Base-by-base conservation (phyloP, 2,113 vertebrate genomes). In the Gavialis gangeticus region DNA sequence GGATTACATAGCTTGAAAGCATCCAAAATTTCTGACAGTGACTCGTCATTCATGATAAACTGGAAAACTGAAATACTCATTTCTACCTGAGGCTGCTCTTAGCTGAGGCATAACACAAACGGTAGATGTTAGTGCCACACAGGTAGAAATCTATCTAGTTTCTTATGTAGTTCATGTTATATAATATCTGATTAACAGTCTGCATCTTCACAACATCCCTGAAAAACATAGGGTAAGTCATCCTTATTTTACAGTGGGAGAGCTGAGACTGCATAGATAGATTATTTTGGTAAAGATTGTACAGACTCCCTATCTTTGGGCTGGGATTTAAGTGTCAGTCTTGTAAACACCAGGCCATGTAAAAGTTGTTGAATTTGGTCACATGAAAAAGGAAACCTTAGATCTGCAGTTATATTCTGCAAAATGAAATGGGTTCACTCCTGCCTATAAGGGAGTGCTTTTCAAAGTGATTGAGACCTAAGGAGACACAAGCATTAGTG, bases 11-110 rank as follows among this genome's bases (percentile, higher is more conserved):
- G 3, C 5, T 62, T 14, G n/a, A 79, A 80, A 82, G 30, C 1
- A 9, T n/a, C 9, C 4, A 1, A 3, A 2, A 12, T 56, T 28
- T 30, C 7, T 71, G 63, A 57, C 57, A 19, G 28, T 19, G 21
- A 66, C 3, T 17, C 25, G 79, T 60, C 75, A 55, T 2, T 64
- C 64, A 5, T 0, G 12, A 54, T 0, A 18, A 2, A 46, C n/a
- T 25, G 54, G 64, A 34, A 69, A 25, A 66, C 34, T 12, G 7
- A 67, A 14, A 15, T 28, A 24, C 54, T 59, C 57, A 19, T 46
- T 46, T 46, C 46, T 9, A 92, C 12, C 63, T 76, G 18, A 12
- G 22, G 5, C 28, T 84, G n/a, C 25, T 80, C n/a, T 67, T 2
- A 1, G 59, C 54, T 71, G 81, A 34, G 59, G 14, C 4, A 22